Evolutionary conservation across 2,888 invertebrate species (phyloP).

Genomic region (Drosophila subquinaria): DNA sequence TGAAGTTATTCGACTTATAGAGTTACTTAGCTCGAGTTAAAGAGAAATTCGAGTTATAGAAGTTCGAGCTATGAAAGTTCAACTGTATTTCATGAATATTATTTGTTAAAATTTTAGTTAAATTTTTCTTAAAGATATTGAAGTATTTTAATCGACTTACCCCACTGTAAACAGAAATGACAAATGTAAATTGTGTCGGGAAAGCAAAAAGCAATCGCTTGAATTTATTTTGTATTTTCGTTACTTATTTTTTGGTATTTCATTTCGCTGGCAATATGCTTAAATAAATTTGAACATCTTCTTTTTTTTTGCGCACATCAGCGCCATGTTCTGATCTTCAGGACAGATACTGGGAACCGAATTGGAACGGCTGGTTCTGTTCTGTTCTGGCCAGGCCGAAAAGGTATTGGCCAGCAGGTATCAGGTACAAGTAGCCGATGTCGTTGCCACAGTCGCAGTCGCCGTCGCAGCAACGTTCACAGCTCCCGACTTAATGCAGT

Average conservation of each 20-base stretch:
- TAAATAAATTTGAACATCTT: constrained; percentile 75
- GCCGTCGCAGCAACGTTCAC: constrained; percentile 15
- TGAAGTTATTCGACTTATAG: too few species aligned
- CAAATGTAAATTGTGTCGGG: constrained; percentile 68
- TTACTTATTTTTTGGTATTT: constrained; percentile 39
- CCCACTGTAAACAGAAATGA: constrained; percentile 65
- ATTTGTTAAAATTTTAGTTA: too few species aligned
- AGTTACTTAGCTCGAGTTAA: too few species aligned
- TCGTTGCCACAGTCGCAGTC: too few species aligned
- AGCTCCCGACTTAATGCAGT: constrained; percentile 70
- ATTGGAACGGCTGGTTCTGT: constrained; percentile 40
- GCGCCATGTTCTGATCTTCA: constrained; percentile 70
- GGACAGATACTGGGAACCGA: constrained; percentile 61
- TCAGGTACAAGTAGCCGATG: constrained; percentile 27
- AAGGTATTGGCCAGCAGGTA: constrained; percentile 3
- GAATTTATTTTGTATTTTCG: constrained; percentile 66
- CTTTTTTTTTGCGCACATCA: constrained; percentile 56
- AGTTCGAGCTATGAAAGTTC: too few species aligned
- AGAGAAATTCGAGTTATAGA: too few species aligned
- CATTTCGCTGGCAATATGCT: constrained; percentile 50
- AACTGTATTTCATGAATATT: too few species aligned
- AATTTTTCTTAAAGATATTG: too few species aligned
- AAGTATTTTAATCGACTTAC: neutral
- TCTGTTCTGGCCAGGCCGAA: neutral
- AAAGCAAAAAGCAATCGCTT: constrained; percentile 61